These are phyloP conservation scores for Drosophila orosa DNA, from an alignment of 1,140 invertebrate genomes.

Conservation along the genomic window DNA sequence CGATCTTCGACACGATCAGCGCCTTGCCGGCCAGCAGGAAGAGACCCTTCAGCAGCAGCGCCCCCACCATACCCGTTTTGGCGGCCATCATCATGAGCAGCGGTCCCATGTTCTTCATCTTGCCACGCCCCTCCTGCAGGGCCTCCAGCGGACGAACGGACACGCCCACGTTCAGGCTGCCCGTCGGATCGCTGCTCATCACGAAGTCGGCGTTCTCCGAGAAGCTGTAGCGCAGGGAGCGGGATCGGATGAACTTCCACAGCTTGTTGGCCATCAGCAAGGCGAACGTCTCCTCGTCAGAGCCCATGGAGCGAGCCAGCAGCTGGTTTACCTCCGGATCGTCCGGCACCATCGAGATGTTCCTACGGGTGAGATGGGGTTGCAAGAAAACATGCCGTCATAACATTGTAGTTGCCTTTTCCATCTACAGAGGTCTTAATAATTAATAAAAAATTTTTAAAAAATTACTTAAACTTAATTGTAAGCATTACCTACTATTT, in stretches of 20 bases:
- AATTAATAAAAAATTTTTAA: no score
- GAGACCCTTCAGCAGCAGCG: conserved; percentile 91
- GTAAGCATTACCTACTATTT: no score
- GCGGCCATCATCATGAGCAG: conserved; percentile 90
- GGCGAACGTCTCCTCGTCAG: conserved; percentile 89
- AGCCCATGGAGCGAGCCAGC: conserved; percentile 84
- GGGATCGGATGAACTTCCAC: conserved; percentile 89
- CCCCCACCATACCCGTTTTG: conserved; percentile 91
- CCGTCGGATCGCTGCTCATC: conserved; percentile 88
- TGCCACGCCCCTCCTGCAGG: conserved; percentile 87
- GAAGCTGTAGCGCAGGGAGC: conserved; percentile 88
- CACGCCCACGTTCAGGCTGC: conserved; percentile 89
- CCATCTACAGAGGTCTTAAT: no score
- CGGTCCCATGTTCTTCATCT: conserved; percentile 90
- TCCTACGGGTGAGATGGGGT: conserved; percentile 32
- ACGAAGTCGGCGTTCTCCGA: conserved; percentile 90
- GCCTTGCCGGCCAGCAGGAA: conserved; percentile 93
- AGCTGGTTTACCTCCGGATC: conserved; percentile 78
- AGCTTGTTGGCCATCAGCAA: conserved; percentile 89
- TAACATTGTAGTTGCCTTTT: no score
- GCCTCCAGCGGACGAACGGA: conserved; percentile 88
- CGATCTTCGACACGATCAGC: conserved; percentile 92
- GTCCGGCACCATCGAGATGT: conserved; percentile 70
- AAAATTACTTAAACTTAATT: no score
- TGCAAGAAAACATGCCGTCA: no score